Base-by-base conservation (phyloP, 2,888 invertebrate genomes). In the Callyntrura guangdongensis region DNA sequence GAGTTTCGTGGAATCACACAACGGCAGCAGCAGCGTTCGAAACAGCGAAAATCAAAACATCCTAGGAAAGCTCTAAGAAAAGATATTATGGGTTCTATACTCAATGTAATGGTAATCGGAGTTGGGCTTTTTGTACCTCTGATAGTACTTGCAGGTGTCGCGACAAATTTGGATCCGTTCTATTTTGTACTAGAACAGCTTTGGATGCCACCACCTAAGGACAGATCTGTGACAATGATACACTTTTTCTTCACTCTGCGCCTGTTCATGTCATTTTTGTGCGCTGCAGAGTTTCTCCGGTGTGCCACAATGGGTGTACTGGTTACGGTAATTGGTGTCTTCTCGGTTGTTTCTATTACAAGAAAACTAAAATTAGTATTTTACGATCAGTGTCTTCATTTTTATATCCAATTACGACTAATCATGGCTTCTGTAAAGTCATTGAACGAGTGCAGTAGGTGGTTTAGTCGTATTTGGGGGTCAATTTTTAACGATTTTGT, bases 231-330 rank as follows among this genome's bases (percentile, higher is more conserved):
- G 0, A 5, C 3, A 12, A 64, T 61, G 1, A 64, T 82, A 11
- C 45, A 61, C 11, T 2, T 20, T 8, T 1, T 20, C 0, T 11
- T n/a, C 6, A 3, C 20, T 2, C 2, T 82, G 0, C 36, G 82
- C 1, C 14, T 82, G 0, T 6, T 82, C 12, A 12, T 82, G 17
- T 17, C 11, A 3, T 82, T 9, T 6, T 8, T 61, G 1, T 59
- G 61, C 61, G 45, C 64, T 12, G 47, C 64, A n/a, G 82, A 82
- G 8, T 64, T 82, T 17, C 9, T 64, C n/a, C 27, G 82, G 5
- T 61, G 61, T 45, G 4, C 0, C 3, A 27, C 8, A 3, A 22
- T 20, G 20, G 64, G 14, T 0, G 17, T n/a, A 2, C 4, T 64
- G 17, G 45, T 45, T 9, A 0, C 47, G 0, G 36, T 61, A 3